phyloP scores from a whole-genome alignment of 64 coral and sea anemone species.

The Stichodactyla helianthus region DNA sequence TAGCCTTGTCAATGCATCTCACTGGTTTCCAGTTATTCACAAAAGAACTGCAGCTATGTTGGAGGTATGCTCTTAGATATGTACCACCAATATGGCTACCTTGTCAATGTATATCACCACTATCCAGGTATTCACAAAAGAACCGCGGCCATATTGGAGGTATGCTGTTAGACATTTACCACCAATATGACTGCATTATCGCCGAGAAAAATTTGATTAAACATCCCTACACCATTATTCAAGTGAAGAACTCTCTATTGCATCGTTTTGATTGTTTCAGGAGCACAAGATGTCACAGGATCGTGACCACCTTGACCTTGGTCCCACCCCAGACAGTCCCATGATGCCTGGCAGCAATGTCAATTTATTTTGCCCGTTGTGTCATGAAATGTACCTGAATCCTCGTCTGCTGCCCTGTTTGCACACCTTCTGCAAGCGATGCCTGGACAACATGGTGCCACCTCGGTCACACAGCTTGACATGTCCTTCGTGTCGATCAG shows the following conservation, averaged over 20 bases:
- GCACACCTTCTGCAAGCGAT: conserved; percentile 94
- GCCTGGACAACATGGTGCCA: conserved; percentile 85
- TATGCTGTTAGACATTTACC: not conserved
- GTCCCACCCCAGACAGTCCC: conserved; percentile 36
- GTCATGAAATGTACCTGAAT: conserved; percentile 78
- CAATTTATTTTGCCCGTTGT: conserved; percentile 84
- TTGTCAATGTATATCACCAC: too few species aligned
- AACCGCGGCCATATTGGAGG: too few species aligned
- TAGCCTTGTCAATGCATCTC: too few species aligned
- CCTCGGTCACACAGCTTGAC: conserved; percentile 71
- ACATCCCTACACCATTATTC: not conserved
- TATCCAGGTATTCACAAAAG: too few species aligned
- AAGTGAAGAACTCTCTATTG: not conserved
- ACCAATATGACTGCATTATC: not conserved
- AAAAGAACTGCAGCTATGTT: too few species aligned
- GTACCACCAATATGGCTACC: not conserved
- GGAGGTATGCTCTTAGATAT: too few species aligned
- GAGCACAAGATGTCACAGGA: conserved; percentile 65
- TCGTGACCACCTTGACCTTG: conserved; percentile 52
- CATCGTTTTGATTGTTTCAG: conserved; percentile 3
- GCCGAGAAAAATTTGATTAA: not conserved
- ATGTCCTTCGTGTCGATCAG: conserved; percentile 88
- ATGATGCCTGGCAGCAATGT: conserved; percentile 73
- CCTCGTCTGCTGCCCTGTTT: conserved; percentile 87
- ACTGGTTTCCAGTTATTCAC: too few species aligned